Base-by-base conservation (phyloP, 2,113 vertebrate genomes). In the Turdus rufiventris region DNA sequence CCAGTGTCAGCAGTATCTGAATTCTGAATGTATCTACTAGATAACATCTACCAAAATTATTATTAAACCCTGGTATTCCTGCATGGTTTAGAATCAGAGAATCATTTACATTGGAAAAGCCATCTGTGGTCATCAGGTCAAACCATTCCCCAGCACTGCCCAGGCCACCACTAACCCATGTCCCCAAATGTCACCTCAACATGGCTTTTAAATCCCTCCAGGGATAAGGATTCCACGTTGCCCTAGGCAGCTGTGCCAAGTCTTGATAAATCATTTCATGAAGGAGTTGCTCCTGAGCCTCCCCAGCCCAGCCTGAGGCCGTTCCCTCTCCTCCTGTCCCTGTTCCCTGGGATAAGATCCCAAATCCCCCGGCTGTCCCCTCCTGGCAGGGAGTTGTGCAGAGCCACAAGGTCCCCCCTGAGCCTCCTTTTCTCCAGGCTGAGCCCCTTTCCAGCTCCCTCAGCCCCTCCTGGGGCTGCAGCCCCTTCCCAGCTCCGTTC, bases 241-340 rank as follows among this genome's bases (percentile, higher is more conserved):
- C 24, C 24, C 13, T 40, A 1, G 17, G 25, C 40, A 63, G 16
- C 48, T 70, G 24, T 71, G 57, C 19, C 40, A 24, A 17, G 16
- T 31, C 8, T 62, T 17, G 40, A 25, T 9, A 62, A 54, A 5
- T 4, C 7, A 47, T 70, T 25, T 48, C 34, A 25, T 25, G 40
- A 56, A 78, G 19, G 13, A 54, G 54, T 57, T 85, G 8, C 10
- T 47, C 24, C 42, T 50, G 13, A 29, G 0, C 8, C 10, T 47
- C 0, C 7, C 16, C 8, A 5, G 10, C 5, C 1, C n/a, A n/a
- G 8, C 24, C 7, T n/a, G 28, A 45, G 56, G 24, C 65, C 0
- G 0, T 71, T 78, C 10, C 24, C 40, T 78, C n/a, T 38, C 8
- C 21, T 60, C n/a, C 73, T 70, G 63, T 54, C 63, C 28, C 40